Evolutionary conservation across 2,888 invertebrate genomes (phyloP), one percentile per base, ranked within the genome.

Genomic region (Limnephilus auricula): DNA sequence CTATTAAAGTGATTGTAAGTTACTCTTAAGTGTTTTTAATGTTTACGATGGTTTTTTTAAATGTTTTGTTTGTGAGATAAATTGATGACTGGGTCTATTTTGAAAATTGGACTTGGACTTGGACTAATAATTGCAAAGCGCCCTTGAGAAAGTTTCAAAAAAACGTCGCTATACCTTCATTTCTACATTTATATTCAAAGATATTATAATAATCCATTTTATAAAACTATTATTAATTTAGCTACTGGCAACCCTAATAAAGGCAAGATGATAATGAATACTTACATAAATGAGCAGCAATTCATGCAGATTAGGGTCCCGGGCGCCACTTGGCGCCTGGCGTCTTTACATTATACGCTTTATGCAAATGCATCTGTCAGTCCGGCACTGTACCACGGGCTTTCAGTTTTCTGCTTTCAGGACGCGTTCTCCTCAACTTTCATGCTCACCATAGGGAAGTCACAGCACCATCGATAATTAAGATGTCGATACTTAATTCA

Each of bases 271-370:
- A 79, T 34, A 40, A 32, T 79, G 92, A 93, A 93, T 94, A 96
- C 96, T 96, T 94, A 96, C 96, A 96, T 95, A 94, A 96, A 95
- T 93, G 96, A 96, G 94, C 96, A 96, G 96, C 96, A 96, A 95
- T 96, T 96, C 96, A 96, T 96, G 95, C 96, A 95, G 95, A 95
- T 50, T 87, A 90, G 79, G 65, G 40, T 80, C 78, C 79, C 89
- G 40, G 95, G 94, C 89, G 90, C 90, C 90, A 10, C 12, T 79
- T 3, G 79, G 89, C 79, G 87, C 88, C 87, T 79, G 40, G 82
- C 65, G 89, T 82, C 45, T 82, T 40, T 45, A 89, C 79, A 79
- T 79, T 37, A 65, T 25, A 65, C 85, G 40, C 40, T n/a, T 85
- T 85, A 40, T 85, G 85, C 85, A 85, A 85, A 85, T 85, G 45